A percentile compares a stretch with the other conserved stretches of the same genome.
Conservation (phyloP, 2,113 vertebrate species). For the Coreoperca whiteheadi region DNA sequence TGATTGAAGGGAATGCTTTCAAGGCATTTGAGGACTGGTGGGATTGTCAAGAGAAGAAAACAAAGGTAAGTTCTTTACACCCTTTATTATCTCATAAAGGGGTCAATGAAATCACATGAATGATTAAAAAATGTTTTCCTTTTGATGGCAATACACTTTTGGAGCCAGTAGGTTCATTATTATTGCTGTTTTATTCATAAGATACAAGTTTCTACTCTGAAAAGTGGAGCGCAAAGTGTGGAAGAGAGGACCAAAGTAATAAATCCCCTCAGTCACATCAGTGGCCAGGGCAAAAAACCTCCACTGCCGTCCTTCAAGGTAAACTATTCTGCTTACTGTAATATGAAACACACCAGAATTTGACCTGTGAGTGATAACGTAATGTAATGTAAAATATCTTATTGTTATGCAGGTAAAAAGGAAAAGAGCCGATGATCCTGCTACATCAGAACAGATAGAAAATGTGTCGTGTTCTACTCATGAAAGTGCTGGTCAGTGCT, state of each 20-base stretch:
- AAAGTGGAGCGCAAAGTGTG: constrained; percentile 86
- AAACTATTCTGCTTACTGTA: not conserved
- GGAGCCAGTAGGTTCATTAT: not conserved
- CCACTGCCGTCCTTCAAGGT: constrained; percentile 97
- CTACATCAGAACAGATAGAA: constrained; percentile 85
- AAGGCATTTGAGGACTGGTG: constrained; percentile 97
- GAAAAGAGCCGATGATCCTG: constrained; percentile 86
- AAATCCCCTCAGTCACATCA: constrained; percentile 84
- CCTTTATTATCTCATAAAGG: not conserved
- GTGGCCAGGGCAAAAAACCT: constrained; percentile 87
- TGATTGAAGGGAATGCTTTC: constrained; percentile 95
- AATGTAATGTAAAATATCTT: not conserved
- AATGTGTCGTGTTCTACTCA: constrained; percentile 79
- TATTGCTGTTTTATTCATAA: constrained; percentile 60
- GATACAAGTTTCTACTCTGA: constrained; percentile 87
- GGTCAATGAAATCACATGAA: not conserved
- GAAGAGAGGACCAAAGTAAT: constrained; percentile 85
- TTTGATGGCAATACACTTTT: not conserved
- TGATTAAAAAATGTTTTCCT: no score
- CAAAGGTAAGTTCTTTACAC: constrained; percentile 85
- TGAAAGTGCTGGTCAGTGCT: constrained; percentile 68
- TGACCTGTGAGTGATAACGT: not conserved
- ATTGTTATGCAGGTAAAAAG: constrained; percentile 88
- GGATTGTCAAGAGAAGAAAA: constrained; percentile 90
- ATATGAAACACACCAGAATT: not conserved